These are phyloP conservation scores for Seladonia tumulorum DNA, from an alignment of 2,888 invertebrate species.

Conservation along the genomic window DNA sequence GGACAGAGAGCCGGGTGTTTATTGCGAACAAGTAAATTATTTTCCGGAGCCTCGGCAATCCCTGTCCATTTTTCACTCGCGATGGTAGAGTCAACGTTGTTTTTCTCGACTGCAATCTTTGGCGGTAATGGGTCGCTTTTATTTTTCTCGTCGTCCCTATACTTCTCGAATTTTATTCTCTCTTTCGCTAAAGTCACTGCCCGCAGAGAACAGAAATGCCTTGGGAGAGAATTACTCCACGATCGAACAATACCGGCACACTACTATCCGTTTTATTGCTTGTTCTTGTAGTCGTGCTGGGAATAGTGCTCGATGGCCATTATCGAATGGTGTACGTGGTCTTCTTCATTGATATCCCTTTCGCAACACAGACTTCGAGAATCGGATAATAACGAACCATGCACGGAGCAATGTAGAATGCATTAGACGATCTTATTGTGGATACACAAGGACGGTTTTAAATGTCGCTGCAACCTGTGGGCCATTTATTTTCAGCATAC, in stretches of 20 bases:
- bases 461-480: too few relatives aligned
- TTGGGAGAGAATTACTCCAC: background rate
- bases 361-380: too few relatives aligned
- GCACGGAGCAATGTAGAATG: too few relatives aligned
- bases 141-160: background rate
- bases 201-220: background rate
- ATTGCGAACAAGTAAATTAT: constrained; percentile 2
- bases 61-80: background rate
- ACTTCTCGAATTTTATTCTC: background rate
- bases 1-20: background rate
- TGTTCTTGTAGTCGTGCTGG: background rate
- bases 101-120: background rate
- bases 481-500: too few relatives aligned
- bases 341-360: background rate
- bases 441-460: too few relatives aligned
- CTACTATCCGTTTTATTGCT: background rate
- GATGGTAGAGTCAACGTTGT: background rate
- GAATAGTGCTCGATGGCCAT: background rate
- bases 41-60: background rate
- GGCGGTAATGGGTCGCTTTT: background rate
- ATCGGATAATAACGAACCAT: too few relatives aligned
- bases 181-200: background rate
- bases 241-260: background rate
- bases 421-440: too few relatives aligned
- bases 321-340: background rate